Evolutionary conservation across 2,797 vertebrate species (phyloP).

Genomic region (Thripadectes ignobilis): DNA sequence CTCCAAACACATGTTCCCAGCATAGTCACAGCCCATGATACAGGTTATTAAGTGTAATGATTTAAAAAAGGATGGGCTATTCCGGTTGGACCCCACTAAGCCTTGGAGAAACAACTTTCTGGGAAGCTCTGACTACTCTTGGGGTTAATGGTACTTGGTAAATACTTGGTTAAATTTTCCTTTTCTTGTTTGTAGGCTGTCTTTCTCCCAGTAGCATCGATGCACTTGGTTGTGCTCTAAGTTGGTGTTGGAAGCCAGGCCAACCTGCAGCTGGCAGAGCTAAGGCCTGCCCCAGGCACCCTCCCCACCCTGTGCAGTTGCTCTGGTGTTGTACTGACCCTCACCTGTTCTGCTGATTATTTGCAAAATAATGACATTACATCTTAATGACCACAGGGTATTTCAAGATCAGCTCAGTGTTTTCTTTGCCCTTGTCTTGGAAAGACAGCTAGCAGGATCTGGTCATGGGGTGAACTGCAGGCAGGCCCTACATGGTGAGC

Average conservation of each 20-base stretch:
- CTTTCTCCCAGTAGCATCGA: neutral
- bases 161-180: neutral
- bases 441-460: neutral
- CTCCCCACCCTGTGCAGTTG: too few species aligned
- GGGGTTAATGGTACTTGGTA: neutral
- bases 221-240: neutral
- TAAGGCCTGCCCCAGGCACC: neutral
- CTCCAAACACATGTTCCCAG: fast-evolving
- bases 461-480: neutral
- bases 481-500: fast-evolving
- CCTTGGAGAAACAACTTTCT: neutral
- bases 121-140: neutral
- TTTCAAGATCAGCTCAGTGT: neutral
- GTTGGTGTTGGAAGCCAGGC: neutral
- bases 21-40: fast-evolving
- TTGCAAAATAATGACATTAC: neutral
- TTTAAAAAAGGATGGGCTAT: neutral
- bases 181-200: neutral
- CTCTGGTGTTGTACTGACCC: neutral
- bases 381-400: too few species aligned
- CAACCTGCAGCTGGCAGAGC: neutral
- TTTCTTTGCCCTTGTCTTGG: neutral
- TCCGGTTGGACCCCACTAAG: neutral
- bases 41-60: neutral
- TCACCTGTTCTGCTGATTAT: neutral